A percentile compares a stretch with the other conserved stretches of the same genome.
phyloP scores from a whole-genome alignment of 1,140 invertebrate genomes.

The Probaryconus sp. region DNA sequence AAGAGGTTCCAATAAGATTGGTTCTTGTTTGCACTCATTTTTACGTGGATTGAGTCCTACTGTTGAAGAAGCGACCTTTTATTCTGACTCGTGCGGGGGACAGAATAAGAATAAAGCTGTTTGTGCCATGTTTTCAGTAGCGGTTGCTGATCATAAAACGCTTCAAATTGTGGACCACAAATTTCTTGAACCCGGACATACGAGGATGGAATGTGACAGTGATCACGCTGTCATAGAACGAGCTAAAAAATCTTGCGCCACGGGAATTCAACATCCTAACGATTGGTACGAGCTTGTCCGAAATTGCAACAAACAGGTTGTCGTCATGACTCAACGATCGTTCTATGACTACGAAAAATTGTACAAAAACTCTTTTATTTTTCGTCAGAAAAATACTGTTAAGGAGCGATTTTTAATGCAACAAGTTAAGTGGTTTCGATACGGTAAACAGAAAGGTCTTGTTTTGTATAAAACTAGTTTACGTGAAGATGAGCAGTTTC shows the following conservation, averaged over 20 bases:
- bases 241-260: neutral
- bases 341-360: constrained; percentile 27
- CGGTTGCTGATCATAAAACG: constrained; percentile 20
- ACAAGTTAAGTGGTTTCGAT: constrained; percentile 29
- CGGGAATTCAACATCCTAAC: constrained; percentile 9
- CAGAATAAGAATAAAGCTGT: constrained; percentile 68
- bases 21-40: constrained; percentile 60
- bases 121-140: constrained; percentile 50
- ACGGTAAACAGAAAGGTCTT: constrained; percentile 11
- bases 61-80: constrained; percentile 62
- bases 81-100: constrained; percentile 65
- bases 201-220: constrained; percentile 62
- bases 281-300: constrained; percentile 29
- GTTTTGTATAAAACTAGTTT: constrained; percentile 30
- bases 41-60: constrained; percentile 29
- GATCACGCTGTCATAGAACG: constrained; percentile 64
- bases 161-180: constrained; percentile 64
- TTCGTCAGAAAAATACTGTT: constrained; percentile 19
- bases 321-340: constrained; percentile 7
- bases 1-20: constrained; percentile 62
- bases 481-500: constrained; percentile 6
- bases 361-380: constrained; percentile 14
- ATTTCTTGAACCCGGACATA: constrained; percentile 66
- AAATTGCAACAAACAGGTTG: constrained; percentile 7
- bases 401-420: constrained; percentile 12